Evolutionary conservation across 2,888 invertebrate species (phyloP), one percentile per base, ranked within the genome.

Genomic region (Chloroclysta siterata): DNA sequence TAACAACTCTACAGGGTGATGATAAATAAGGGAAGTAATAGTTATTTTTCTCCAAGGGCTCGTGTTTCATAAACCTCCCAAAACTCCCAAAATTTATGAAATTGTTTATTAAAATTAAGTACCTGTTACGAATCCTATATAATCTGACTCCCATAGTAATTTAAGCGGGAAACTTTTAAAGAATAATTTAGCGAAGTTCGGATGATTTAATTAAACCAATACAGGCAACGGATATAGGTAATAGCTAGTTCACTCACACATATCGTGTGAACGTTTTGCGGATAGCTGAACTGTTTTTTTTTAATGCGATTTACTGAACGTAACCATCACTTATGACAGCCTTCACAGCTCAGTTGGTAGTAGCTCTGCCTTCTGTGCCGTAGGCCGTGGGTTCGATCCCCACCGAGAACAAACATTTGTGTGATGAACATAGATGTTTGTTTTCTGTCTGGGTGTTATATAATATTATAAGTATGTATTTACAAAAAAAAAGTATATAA

Each of bases 151-250:
- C 72, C 66, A 74, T 74, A 77, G 74, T 73, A 75, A 79, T 78
- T 78, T 76, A 69, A 74, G 69, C 69, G 75, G 70, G 68, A 77
- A 82, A 81, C 77, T 79, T 69, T 63, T 72, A 78, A 83, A 82
- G 76, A 82, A 83, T 83, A 85, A 84, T 83, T 82, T 79, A 76
- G 72, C 78, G 71, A 76, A 76, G 75, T 77, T 66, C 73, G 77
- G 77, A 81, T 83, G 80, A 84, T 88, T 88, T 86, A 87, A 89
- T 89, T 87, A 85, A 85, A 83, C 80, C 86, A 81, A 65, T 65
- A 61, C 46, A 52, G 60, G 52, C 13, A 42, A 33, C n/a, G 47
- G 39, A 10, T 39, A 14, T 10, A 8, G n/a, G n/a, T 17, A 10
- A 28, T 17, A 61, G 65, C 54, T 61, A 52, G 65, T 7, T 55